Evolutionary conservation across 2,888 invertebrate genomes (phyloP).

Genomic region (Anticlea derivata): DNA sequence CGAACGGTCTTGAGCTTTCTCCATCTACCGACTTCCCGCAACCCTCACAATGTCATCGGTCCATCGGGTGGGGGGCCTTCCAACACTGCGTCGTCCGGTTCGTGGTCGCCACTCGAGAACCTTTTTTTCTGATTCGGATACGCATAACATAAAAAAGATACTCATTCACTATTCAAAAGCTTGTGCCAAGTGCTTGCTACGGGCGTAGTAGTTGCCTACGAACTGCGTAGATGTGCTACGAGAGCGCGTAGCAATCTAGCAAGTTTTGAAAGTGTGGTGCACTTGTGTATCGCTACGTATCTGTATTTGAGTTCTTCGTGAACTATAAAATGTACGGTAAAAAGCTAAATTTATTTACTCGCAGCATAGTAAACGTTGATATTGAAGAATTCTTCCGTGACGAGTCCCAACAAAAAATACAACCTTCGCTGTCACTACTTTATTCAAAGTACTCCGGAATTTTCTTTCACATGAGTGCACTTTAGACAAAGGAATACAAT

Average conservation of each 20-base stretch:
- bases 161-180: background rate
- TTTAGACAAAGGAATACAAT: constrained; percentile 26
- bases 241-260: constrained; percentile 1
- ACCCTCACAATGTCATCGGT: too few species aligned
- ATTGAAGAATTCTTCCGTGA: background rate
- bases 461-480: constrained; percentile 17
- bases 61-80: too few species aligned
- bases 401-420: background rate
- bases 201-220: constrained; percentile 46
- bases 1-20: too few species aligned
- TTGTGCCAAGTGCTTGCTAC: too few species aligned
- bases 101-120: too few species aligned
- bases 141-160: constrained; percentile 5
- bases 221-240: constrained; percentile 45
- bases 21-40: too few species aligned
- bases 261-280: too few species aligned
- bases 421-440: constrained; percentile 1
- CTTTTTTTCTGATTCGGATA: too few species aligned
- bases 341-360: background rate
- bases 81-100: too few species aligned
- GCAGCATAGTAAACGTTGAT: background rate
- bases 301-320: too few species aligned
- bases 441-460: constrained; percentile 14
- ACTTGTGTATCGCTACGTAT: too few species aligned
- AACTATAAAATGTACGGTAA: too few species aligned